Percentiles rank a stretch among this genome's conserved stretches.
Evolutionary conservation across 2,888 invertebrate species (phyloP).

Genomic region (Melolontha melolontha): DNA sequence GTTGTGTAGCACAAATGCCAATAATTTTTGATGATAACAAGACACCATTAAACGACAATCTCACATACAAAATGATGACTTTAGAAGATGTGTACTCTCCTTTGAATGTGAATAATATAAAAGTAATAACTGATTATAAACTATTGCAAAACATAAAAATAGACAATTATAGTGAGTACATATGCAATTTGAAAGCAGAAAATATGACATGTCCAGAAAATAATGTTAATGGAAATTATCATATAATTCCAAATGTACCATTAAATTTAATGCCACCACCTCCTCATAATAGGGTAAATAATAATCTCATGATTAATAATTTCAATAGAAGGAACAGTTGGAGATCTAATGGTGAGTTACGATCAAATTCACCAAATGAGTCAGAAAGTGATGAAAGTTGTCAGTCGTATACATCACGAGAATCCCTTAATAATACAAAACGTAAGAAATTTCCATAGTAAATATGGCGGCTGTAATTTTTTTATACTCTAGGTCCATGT

Average conservation of each 20-base stretch:
- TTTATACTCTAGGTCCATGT: slow-evolving; percentile 4
- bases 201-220: slow-evolving; percentile 26
- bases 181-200: slow-evolving; percentile 30
- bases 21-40: slow-evolving; percentile 7
- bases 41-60: slow-evolving; percentile 28
- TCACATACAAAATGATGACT: slow-evolving; percentile 26
- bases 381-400: slow-evolving; percentile 47
- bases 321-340: slow-evolving; percentile 47
- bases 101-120: slow-evolving; percentile 39
- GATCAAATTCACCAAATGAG: slow-evolving; percentile 41
- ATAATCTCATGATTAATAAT: slow-evolving; percentile 46
- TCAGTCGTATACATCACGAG: slow-evolving; percentile 35
- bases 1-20: slow-evolving; percentile 28
- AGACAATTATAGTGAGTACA: slow-evolving; percentile 31
- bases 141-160: slow-evolving; percentile 13
- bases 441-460: slow-evolving; percentile 4
- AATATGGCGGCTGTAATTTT: neutral
- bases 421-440: slow-evolving; percentile 20
- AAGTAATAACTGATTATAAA: slow-evolving; percentile 28
- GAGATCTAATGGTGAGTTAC: slow-evolving; percentile 36
- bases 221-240: slow-evolving; percentile 43
- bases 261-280: slow-evolving; percentile 53
- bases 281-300: slow-evolving; percentile 51
- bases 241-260: slow-evolving; percentile 46
- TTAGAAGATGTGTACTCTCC: slow-evolving; percentile 19